Conservation (phyloP, 2,113 vertebrate species). For the Scatophagus argus region DNA sequence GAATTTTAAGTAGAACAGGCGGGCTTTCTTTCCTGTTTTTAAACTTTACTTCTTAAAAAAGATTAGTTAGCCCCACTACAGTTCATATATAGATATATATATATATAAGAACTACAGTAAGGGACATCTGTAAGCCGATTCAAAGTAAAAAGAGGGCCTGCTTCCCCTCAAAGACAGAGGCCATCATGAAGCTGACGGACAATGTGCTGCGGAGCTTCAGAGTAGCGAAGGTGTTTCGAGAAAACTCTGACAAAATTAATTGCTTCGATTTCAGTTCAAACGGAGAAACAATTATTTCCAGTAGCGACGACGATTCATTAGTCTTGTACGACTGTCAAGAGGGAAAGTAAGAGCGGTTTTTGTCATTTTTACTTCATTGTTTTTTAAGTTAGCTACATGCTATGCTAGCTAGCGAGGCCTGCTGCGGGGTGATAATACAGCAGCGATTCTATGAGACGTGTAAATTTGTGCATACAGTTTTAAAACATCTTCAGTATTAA, state of each 20-base stretch:
- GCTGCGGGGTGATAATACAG: conserved; percentile 22
- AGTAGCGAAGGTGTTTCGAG: conserved; percentile 98
- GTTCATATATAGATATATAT: conserved; percentile 1
- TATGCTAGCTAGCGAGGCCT: conserved; percentile 72
- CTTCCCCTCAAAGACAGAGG: conserved; percentile 67
- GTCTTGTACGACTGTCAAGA: conserved; percentile 99
- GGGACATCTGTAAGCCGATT: not conserved
- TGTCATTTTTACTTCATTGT: not conserved
- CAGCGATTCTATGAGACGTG: not conserved
- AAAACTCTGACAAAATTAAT: conserved; percentile 98
- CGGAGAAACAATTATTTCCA: conserved; percentile 97
- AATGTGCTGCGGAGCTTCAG: conserved; percentile 99
- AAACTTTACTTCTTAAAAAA: conserved; percentile 11
- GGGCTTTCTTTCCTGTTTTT: conserved; percentile 61
- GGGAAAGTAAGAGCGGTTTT: conserved; percentile 92
- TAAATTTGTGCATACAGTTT: too few species aligned
- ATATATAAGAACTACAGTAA: not conserved
- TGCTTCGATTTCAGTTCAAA: conserved; percentile 99
- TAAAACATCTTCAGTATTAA: not conserved
- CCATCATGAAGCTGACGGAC: conserved; percentile 99
- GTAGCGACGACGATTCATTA: conserved; percentile 98
- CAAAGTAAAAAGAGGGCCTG: conserved; percentile 49
- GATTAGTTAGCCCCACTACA: not conserved
- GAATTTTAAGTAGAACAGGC: conserved; percentile 37
- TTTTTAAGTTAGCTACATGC: conserved; percentile 49